Base-by-base conservation (phyloP, 2,113 vertebrate genomes). In the Corapipo altera region DNA sequence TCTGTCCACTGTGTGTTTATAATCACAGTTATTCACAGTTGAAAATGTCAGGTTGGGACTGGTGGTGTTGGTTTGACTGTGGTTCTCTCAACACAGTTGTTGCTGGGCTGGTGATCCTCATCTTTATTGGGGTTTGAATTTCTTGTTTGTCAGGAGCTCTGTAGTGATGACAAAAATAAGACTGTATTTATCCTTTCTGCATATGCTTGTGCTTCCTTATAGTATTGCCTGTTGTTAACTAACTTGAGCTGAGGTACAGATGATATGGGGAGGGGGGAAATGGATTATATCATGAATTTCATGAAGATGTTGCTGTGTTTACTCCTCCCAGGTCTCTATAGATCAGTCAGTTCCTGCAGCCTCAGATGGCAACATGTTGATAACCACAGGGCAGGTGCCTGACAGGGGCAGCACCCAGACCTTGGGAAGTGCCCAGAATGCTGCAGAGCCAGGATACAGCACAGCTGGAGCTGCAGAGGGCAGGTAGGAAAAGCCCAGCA, bases 311-410 rank as follows among this genome's bases (percentile, higher is more conserved):
- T 83, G 30, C 51, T 93, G 20, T 91, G 27, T 93, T 76, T 79
- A 11, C 71, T 74, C 78, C 49, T 64, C 41, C 8, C 82, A 99
- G 99, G 97, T 99, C 37, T 98, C 98, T 26, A 48, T 98, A 57
- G 99, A 99, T 75, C 98, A 98, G 4, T 97, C 96, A 1, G 95
- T 88, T 37, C 91, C 97, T 83, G 74, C 96, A 5, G 32, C 57
- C 26, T 97, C 98, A 12, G 97, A 98, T 43, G 94, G 97, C 66
- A 97, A 51, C 72, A 62, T 98, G 12, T 92, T 98, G 91, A 91
- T 95, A 37, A 96, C 52, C 84, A 26, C 30, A 1, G 93, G 94
- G 57, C 98, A 98, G 67, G 85, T 97, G 26, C 30, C 95, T 8
- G 98, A 98, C 24, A 96, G 97, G 90, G 74, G 97, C 70, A 95